Base-by-base conservation (phyloP, 2,113 vertebrate genomes). In the Athene noctua region DNA sequence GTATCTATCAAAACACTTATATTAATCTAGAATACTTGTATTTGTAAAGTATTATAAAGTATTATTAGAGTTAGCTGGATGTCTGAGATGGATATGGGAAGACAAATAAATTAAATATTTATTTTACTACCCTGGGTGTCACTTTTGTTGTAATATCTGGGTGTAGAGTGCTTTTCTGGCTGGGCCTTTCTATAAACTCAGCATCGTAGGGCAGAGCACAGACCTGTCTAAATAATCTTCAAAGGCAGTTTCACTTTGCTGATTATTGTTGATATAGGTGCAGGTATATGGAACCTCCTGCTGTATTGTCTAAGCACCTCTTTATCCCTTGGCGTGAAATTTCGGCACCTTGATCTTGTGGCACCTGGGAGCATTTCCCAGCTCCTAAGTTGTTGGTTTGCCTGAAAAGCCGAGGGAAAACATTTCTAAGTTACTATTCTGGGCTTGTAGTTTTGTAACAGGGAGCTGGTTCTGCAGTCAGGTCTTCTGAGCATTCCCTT, bases 111-210 rank as follows among this genome's bases (percentile, higher is more conserved):
- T 96, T 70, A 92, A 97, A 95, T 94, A 92, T 95, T 97, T 96
- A 87, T 91, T 94, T 92, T 92, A 95, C 62, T 90, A 77, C 42
- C 55, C 89, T 73, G 58, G 46, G 81, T 96, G 91, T 94, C 92
- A 59, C 47, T 94, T 97, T 86, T 97, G 96, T 96, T 96, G 91
- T 92, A 92, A 85, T 94, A 95, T 81, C 66, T 94, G 71, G 73
- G 46, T 90, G 80, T 66, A 94, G 81, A 96, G 87, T 91, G 84
- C 77, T 95, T 91, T 97, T 92, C 91, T 97, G 95, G 66, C 89
- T 80, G 40, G 84, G 57, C 13, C 38, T 19, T 92, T 94, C 62
- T 92, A 57, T 92, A 95, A 97, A 95, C 84, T 80, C 80, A 82
- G 49, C 54, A 61, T 63, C 0, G 0, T 78, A 80, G 84, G 74